Evolutionary conservation across 2,797 vertebrate species (phyloP).

Genomic region (Phylloscopus collybita): DNA sequence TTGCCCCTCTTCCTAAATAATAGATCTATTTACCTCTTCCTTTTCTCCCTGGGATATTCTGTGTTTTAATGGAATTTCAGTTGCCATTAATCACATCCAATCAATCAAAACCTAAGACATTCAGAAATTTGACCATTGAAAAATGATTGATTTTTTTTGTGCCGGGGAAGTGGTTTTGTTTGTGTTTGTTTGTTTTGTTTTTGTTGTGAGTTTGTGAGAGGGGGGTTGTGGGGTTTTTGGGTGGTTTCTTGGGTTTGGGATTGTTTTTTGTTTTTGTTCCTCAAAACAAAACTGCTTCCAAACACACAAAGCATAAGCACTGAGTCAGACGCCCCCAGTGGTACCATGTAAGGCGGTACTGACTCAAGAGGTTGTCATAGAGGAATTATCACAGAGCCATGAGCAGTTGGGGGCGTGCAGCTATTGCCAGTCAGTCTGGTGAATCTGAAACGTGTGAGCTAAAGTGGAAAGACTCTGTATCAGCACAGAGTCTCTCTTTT

Average conservation of each 20-base stretch:
- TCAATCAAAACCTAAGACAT: not conserved
- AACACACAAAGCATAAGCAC: not conserved
- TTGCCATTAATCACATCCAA: not conserved
- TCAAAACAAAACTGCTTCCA: not conserved
- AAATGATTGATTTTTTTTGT: not conserved
- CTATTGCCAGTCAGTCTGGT: not conserved
- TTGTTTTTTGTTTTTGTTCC: not conserved
- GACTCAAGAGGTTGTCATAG: accelerated
- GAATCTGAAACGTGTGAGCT: not conserved
- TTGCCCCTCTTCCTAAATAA: not conserved
- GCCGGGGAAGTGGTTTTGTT: too few species aligned
- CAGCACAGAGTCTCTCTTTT: not conserved
- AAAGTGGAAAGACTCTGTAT: not conserved
- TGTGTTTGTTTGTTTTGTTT: not conserved
- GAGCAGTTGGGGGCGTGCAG: not conserved
- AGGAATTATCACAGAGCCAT: not conserved
- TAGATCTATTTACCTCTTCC: not conserved
- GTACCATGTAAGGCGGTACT: accelerated
- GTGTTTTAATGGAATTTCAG: not conserved
- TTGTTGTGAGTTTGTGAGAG: not conserved
- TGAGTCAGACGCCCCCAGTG: not conserved
- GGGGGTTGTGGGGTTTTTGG: not conserved
- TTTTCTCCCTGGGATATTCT: not conserved
- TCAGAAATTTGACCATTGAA: not conserved
- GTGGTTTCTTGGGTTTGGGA: not conserved